phyloP scores from a whole-genome alignment of 2,113 vertebrate species.

The Lutjanus erythropterus region DNA sequence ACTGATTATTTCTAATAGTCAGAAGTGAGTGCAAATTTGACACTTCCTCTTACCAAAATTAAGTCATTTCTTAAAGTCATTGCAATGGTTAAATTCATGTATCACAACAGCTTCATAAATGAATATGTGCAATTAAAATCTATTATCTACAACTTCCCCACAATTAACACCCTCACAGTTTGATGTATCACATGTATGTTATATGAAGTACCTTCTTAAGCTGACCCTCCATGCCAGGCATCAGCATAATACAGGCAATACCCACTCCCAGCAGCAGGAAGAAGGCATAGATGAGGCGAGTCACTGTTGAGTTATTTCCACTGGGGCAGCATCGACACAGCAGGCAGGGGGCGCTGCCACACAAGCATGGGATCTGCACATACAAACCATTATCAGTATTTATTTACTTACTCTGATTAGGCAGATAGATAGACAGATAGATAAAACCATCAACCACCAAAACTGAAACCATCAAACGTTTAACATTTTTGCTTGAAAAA shows the following conservation, averaged over 20 bases:
- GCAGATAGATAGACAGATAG: not conserved
- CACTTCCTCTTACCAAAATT: too few species aligned
- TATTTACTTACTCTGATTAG: not conserved
- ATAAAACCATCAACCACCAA: too few species aligned
- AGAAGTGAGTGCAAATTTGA: too few species aligned
- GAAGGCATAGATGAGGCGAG: conserved; percentile 94
- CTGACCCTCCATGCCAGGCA: conserved; percentile 97
- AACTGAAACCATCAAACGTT: too few species aligned
- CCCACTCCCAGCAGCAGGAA: conserved; percentile 94
- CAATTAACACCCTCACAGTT: not conserved
- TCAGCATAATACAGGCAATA: conserved; percentile 94
- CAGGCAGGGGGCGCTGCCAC: conserved; percentile 96
- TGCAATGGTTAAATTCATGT: too few species aligned
- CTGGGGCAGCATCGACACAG: conserved; percentile 97
- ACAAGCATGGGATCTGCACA: conserved; percentile 94
- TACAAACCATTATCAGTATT: not conserved
- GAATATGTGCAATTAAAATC: too few species aligned
- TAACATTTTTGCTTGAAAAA: too few species aligned
- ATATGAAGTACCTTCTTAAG: conserved; percentile 92
- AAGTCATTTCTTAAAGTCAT: too few species aligned
- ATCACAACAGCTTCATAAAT: too few species aligned
- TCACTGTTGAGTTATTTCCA: conserved; percentile 97
- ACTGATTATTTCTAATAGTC: too few species aligned
- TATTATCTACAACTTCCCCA: too few species aligned
- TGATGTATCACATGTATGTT: not conserved